These are phyloP conservation scores for Oreochromis grahami DNA, from an alignment of 2,797 vertebrate genomes.

Conservation along the genomic window DNA sequence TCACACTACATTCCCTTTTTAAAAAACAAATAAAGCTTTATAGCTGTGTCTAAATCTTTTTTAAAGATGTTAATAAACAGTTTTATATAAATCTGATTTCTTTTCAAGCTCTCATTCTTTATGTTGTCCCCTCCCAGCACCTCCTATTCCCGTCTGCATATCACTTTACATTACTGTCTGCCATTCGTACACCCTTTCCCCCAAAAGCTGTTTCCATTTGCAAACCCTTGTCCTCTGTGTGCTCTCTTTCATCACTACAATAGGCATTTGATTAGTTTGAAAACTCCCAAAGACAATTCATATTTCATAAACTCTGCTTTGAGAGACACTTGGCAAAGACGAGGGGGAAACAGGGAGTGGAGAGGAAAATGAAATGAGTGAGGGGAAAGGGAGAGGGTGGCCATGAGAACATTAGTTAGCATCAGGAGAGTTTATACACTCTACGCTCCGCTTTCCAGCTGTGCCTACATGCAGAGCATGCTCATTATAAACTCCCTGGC, in stretches of 20 bases:
- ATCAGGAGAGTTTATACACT: constrained; percentile 30
- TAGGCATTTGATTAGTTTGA: constrained; percentile 25
- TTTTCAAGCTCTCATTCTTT: background rate
- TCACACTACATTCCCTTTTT: constrained; percentile 22
- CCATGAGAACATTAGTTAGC: constrained; percentile 58
- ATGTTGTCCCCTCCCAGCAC: constrained; percentile 2
- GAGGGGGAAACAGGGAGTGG: constrained; percentile 51
- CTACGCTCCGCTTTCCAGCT: constrained; percentile 42
- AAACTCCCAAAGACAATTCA: constrained; percentile 40
- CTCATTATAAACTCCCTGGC: constrained; percentile 39
- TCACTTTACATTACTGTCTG: constrained; percentile 37
- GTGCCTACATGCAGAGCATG: constrained; percentile 50
- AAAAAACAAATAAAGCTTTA: background rate
- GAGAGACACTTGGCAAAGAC: constrained; percentile 48
- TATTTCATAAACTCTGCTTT: constrained; percentile 38
- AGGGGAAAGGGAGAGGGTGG: constrained; percentile 20
- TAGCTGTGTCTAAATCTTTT: background rate
- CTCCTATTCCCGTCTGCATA: constrained; percentile 9
- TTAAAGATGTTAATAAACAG: constrained; percentile 52
- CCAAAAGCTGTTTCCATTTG: constrained; percentile 2
- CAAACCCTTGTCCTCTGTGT: constrained; percentile 29
- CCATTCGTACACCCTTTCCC: constrained; percentile 21
- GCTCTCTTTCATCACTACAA: constrained; percentile 33
- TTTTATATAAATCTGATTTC: constrained; percentile 45
- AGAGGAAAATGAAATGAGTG: constrained; percentile 55